Evolutionary conservation across 2,888 invertebrate genomes (phyloP).

Genomic region (Micoletzkya japonica): DNA sequence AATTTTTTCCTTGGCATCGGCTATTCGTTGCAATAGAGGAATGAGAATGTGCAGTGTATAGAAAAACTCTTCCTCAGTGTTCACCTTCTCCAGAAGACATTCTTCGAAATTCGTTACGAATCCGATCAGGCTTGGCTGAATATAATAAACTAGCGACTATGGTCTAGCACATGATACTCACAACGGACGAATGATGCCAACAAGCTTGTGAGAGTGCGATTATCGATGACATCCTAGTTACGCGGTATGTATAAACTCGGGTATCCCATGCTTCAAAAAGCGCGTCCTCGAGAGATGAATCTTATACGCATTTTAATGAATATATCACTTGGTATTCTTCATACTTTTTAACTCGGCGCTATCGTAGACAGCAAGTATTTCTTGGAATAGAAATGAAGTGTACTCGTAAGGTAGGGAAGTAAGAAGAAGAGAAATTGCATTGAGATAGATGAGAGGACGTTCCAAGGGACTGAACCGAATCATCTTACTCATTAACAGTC

Average conservation of each 20-base stretch:
- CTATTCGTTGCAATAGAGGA: slow-evolving; percentile 26
- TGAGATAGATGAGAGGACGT: slow-evolving; percentile 54
- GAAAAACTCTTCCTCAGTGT: slow-evolving; percentile 27
- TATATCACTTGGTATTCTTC: not conserved
- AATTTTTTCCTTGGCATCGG: slow-evolving; percentile 22
- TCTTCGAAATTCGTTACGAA: slow-evolving; percentile 21
- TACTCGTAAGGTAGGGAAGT: slow-evolving; percentile 51
- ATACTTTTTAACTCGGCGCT: slow-evolving; percentile 2
- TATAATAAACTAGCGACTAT: not conserved
- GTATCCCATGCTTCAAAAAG: slow-evolving; percentile 11
- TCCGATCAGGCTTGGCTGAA: slow-evolving; percentile 15
- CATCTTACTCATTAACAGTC: not conserved
- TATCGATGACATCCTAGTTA: not conserved
- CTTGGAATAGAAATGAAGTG: slow-evolving; percentile 17
- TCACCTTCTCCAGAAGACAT: not conserved
- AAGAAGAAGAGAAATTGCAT: slow-evolving; percentile 54
- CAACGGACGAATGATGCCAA: slow-evolving; percentile 25
- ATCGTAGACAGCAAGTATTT: slow-evolving; percentile 3
- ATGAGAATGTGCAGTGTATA: slow-evolving; percentile 19
- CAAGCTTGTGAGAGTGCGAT: slow-evolving; percentile 24
- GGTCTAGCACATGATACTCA: slow-evolving; percentile 1
- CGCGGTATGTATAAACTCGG: not conserved
- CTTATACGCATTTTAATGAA: not conserved
- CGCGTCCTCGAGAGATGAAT: slow-evolving; percentile 4
- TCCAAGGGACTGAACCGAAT: slow-evolving; percentile 7